Base-by-base conservation (phyloP, 1,140 invertebrate species). In the Drosophila nigromelanica region DNA sequence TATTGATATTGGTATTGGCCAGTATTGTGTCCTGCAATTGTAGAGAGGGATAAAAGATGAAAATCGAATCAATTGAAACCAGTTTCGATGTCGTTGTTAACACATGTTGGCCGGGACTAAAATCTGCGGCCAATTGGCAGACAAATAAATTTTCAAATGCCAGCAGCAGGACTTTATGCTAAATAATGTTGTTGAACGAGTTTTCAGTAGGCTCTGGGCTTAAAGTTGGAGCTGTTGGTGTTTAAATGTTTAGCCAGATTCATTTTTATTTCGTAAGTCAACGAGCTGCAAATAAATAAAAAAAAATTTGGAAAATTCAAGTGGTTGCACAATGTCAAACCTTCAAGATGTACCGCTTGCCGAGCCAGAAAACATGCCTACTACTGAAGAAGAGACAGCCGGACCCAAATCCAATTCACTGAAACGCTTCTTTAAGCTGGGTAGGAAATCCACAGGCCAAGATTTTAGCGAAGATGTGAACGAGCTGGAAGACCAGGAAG, bases 1-100 rank as follows among this genome's bases (percentile, higher is more conserved):
- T 68, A 50, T 54, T 42, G 58, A 11, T 59, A 79, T 87, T 82
- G 82, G 59, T 69, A 78, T 67, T 61, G 59, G 18, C 51, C 30
- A 59, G 54, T 43, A 58, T 78, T 58, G 61, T 77, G 74, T 80
- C 78, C 77, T 81, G 67, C 24, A 47, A 56, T 15, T 11, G 59
- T 30, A 50, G 30, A 47, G 54, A 55, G 63, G 37, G 66, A 52
- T 59, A 62, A 60, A 51, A 66, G 75, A 61, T 78, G 58, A 74
- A 75, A 80, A 89, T 72, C 64, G 62, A 63, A 79, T 89, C 78
- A 87, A 87, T 89, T 87, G 72, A 89, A 87, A 89, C 82, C 83
- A 62, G 82, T 83, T 87, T 80, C 66, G 76, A 69, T 77, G 83
- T 87, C 76, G 83, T 76, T 87, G 83, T 83, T 87, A 87, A 89